Percentiles rank a stretch among this genome's conserved stretches.
phyloP scores from a whole-genome alignment of 1,140 invertebrate species.

The Coenobita brevimanus region DNA sequence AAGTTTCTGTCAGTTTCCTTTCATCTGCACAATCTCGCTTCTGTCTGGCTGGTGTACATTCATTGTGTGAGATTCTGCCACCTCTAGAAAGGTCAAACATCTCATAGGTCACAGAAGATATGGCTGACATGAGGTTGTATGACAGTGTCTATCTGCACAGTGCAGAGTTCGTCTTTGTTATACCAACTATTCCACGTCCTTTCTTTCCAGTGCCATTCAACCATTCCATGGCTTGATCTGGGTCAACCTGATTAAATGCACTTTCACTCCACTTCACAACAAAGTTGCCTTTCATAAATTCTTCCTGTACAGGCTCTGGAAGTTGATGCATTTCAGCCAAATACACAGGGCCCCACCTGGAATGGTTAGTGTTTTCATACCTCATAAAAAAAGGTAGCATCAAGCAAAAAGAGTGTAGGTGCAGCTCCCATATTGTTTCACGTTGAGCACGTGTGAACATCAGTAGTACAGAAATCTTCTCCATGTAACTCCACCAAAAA shows the following conservation, averaged over 20 bases:
- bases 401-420: background rate
- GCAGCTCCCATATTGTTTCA: background rate
- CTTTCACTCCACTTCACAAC: background rate
- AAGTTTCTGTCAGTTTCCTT: no score
- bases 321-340: conserved; percentile 4
- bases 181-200: conserved; percentile 2
- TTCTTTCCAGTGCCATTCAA: background rate
- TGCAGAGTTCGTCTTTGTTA: background rate
- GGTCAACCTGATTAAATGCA: background rate
- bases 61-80: no score
- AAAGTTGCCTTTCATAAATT: background rate
- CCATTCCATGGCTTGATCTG: conserved; percentile 9
- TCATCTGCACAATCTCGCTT: no score
- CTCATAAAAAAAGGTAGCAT: background rate
- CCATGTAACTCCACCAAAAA: no score
- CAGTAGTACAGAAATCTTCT: background rate
- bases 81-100: no score
- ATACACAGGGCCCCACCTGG: conserved; percentile 5
- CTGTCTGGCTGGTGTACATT: no score
- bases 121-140: no score
- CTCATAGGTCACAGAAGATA: no score
- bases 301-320: background rate
- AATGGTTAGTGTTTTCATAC: background rate
- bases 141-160: background rate
- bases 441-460: background rate